phyloP scores from a whole-genome alignment of 2,888 invertebrate species.

The Priapulus caudatus region DNA sequence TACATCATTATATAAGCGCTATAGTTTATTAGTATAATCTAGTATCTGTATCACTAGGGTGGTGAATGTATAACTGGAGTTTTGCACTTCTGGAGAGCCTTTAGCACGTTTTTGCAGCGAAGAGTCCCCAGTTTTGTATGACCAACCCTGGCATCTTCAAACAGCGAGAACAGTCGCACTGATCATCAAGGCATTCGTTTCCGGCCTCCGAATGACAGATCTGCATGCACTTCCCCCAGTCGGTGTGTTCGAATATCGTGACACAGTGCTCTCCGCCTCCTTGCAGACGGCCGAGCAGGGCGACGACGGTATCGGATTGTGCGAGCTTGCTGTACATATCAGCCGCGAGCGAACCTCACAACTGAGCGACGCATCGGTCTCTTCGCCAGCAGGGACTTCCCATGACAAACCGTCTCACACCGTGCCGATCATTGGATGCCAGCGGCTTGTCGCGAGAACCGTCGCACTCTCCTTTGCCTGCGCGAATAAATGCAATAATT shows the following conservation, averaged over 20 bases:
- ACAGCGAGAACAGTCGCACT: no score
- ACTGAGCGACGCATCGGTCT: constrained; percentile 29
- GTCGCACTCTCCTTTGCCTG: constrained; percentile 81
- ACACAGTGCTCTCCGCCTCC: constrained; percentile 80
- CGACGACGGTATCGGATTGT: constrained; percentile 66
- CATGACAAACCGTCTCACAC: constrained; percentile 46
- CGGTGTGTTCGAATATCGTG: constrained; percentile 77
- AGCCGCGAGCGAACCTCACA: constrained; percentile 51
- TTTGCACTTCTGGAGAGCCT: no score
- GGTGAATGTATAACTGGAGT: no score
- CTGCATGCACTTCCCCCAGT: no score
- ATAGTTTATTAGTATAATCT: no score
- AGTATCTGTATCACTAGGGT: no score
- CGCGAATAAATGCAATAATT: constrained; percentile 11
- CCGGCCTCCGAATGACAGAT: no score
- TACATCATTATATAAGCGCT: no score
- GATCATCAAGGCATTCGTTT: no score
- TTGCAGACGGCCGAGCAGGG: constrained; percentile 56
- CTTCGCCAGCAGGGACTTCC: constrained; percentile 53
- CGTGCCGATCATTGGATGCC: constrained; percentile 38
- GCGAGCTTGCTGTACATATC: constrained; percentile 66
- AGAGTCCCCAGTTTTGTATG: no score
- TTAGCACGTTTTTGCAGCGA: no score
- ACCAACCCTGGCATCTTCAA: no score
- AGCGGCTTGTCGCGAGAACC: constrained; percentile 58